Evolutionary conservation across 2,113 vertebrate species (phyloP).

Genomic region (Nothoprocta perdicaria): DNA sequence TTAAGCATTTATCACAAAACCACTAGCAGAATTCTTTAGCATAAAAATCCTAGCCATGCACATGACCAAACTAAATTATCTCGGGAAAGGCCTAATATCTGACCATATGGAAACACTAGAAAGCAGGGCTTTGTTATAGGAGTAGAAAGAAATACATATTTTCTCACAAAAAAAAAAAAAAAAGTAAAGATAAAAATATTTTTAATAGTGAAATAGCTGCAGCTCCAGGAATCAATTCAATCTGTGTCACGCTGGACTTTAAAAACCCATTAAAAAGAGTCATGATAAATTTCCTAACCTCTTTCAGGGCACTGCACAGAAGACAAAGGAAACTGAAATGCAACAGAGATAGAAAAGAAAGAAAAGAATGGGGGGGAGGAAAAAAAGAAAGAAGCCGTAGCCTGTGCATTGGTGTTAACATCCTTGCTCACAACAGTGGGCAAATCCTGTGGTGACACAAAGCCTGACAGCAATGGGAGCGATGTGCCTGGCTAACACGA

Average conservation of each 20-base stretch:
- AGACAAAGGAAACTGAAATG: no score
- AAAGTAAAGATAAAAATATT: slow-evolving; percentile 39
- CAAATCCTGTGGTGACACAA: slow-evolving; percentile 5
- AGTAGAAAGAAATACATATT: slow-evolving; percentile 3
- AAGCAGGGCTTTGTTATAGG: slow-evolving; percentile 22
- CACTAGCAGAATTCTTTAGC: slow-evolving; percentile 40
- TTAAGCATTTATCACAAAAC: slow-evolving; percentile 50
- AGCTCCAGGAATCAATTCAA: slow-evolving; percentile 63
- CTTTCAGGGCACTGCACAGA: no score
- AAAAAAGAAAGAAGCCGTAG: slow-evolving; percentile 20
- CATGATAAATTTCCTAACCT: slow-evolving; percentile 47
- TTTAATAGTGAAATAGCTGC: slow-evolving; percentile 29
- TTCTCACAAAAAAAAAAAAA: slow-evolving; percentile 31
- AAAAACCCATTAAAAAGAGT: slow-evolving; percentile 66
- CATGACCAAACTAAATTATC: slow-evolving; percentile 56
- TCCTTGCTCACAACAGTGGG: neutral
- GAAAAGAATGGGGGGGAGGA: no score
- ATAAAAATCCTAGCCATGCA: slow-evolving; percentile 39
- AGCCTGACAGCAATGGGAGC: slow-evolving; percentile 2
- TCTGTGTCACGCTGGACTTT: neutral
- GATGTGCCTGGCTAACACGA: slow-evolving; percentile 22
- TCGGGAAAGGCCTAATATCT: slow-evolving; percentile 58
- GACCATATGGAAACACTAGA: slow-evolving; percentile 51
- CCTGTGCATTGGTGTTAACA: slow-evolving; percentile 17
- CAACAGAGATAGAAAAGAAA: no score